Evolutionary conservation across 30 jellyfish, hydroid and myxozoan species (phyloP).

Genomic region (Morbakka virulenta): DNA sequence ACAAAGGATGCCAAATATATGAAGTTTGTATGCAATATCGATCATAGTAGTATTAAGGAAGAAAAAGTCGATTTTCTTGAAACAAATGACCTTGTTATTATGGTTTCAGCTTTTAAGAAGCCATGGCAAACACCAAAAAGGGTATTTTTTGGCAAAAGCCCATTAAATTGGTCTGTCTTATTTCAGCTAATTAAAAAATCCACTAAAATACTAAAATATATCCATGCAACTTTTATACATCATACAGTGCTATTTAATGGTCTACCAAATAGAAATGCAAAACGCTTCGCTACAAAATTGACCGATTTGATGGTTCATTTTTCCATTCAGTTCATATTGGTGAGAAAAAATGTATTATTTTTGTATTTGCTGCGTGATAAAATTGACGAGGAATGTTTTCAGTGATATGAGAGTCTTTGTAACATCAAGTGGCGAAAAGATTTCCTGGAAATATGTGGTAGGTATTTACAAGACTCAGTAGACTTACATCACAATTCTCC

Average conservation of each 20-base stretch:
- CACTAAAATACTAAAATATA: constrained; percentile 6
- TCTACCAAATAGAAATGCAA: constrained; percentile 33
- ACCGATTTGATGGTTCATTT: constrained; percentile 34
- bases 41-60: constrained; percentile 27
- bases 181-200: constrained; percentile 6
- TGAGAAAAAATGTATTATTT: neutral
- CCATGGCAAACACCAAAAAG: constrained; percentile 25
- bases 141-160: too few relatives aligned
- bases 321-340: constrained; percentile 7
- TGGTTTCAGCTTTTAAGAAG: too few relatives aligned
- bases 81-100: constrained; percentile 14
- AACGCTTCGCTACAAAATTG: constrained; percentile 33
- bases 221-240: neutral
- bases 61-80: constrained; percentile 19
- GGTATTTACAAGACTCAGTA: constrained; percentile 20
- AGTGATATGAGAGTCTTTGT: constrained; percentile 4
- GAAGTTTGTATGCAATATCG: constrained; percentile 39
- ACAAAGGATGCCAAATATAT: constrained; percentile 9
- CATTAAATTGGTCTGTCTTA: neutral
- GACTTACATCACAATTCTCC: too few relatives aligned
- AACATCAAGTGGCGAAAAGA: constrained; percentile 5
- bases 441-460: constrained; percentile 20
- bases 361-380: constrained; percentile 35
- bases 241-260: constrained; percentile 52
- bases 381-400: constrained; percentile 39